Evolutionary conservation across 2,888 invertebrate genomes (phyloP), one percentile per base, ranked within the genome.

Genomic region (Nemotelus nigrinus): DNA sequence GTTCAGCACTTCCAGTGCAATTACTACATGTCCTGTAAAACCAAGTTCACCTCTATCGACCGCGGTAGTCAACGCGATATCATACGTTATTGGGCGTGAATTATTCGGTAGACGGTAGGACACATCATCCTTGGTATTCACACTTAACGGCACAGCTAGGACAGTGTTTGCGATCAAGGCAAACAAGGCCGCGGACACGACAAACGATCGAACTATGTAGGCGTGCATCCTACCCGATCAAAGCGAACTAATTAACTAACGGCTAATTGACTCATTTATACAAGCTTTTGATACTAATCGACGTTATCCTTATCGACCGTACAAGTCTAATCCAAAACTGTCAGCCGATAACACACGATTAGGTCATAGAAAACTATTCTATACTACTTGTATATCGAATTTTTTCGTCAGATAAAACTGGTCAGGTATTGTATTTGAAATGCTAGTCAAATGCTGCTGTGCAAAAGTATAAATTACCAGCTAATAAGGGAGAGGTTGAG

Each of bases 41-140:
- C 10, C 63, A 0, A 78, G 82, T 0, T 81, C 80, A 7, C 84
- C 84, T 0, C 39, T 80, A 75, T 86, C 83, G 0, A 86, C 83
- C 77, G 82, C 78, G 0, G 86, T 86, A 2, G 77, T 76, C n/a
- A 86, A 65, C 5, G 79, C 79, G 2, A 86, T 78, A 81, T 88
- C 88, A 82, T 91, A 92, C 82, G 89, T 89, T 5, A 83, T 80
- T 0, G 91, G 92, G 0, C 82, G 83, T 72, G 91, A 87, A 80
- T 88, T 87, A 2, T 87, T 88, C 0, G 91, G 91, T 76, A 92
- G 86, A 44, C 89, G 87, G 86, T 90, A 82, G 2, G 65, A 53
- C 5, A 76, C 65, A 39, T 68, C 63, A 63, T 7, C 63, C 43
- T 10, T 63, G 39, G 63, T 5, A 41, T 63, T 10, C 8, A 10